phyloP scores from a whole-genome alignment of 2,797 vertebrate species.

The Melanotaenia pygmaea region DNA sequence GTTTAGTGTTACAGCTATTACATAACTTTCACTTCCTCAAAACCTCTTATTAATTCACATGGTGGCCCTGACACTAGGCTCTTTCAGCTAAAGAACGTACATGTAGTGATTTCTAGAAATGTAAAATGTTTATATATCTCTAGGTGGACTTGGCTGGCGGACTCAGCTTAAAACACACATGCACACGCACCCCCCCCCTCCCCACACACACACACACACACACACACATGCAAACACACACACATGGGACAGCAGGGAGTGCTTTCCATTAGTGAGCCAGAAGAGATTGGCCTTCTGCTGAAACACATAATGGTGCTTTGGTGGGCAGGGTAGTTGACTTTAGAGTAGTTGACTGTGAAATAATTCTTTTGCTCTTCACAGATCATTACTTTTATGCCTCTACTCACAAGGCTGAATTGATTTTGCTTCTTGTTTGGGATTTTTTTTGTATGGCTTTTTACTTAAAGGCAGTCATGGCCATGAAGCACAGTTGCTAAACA shows the following conservation, averaged over 20 bases:
- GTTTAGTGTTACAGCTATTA: no score
- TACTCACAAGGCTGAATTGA: slow-evolving; percentile 16
- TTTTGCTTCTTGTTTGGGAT: slow-evolving; percentile 37
- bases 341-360: slow-evolving; percentile 56
- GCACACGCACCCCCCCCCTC: no score
- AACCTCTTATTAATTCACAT: no score
- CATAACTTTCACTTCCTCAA: no score
- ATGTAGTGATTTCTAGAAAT: no score
- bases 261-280: slow-evolving; percentile 69
- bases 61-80: no score
- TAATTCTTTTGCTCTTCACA: slow-evolving; percentile 61
- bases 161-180: no score
- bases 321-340: slow-evolving; percentile 42
- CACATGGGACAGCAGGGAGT: slow-evolving; percentile 40
- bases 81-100: no score
- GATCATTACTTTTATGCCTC: slow-evolving; percentile 54
- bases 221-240: slow-evolving; percentile 1
- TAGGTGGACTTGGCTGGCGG: no score
- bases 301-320: slow-evolving; percentile 59
- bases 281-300: slow-evolving; percentile 50
- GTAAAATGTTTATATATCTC: no score
- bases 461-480: neutral
- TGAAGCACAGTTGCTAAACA: neutral
- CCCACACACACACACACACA: no score
- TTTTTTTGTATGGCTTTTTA: slow-evolving; percentile 29